Base-by-base conservation (phyloP, 1,140 invertebrate genomes). In the Pectinophora gossypiella region DNA sequence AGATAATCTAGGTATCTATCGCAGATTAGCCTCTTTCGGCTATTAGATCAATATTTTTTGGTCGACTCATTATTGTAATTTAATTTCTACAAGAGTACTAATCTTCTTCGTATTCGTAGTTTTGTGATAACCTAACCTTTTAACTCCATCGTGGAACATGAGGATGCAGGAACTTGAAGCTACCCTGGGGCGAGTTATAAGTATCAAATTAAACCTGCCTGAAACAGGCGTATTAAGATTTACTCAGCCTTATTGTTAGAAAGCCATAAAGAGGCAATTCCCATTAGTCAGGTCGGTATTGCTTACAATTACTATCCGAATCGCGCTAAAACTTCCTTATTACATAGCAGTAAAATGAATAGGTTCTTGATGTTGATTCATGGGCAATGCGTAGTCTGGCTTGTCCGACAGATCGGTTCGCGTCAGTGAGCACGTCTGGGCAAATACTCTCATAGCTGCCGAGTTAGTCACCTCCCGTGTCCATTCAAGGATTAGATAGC, bases 401-500 rank as follows among this genome's bases (percentile, higher is more conserved):
- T n/a, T n/a, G n/a, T n/a, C 60, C 55, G 58, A 59, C 59, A 59
- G 52, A 58, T 61, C 46, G 50, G 54, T 64, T 60, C 56, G 59
- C 58, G 59, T 61, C 58, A 64, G 50, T 65, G 53, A 54, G 57
- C 61, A 59, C 61, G 65, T 57, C 60, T 61, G 45, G 50, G 42
- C 55, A 49, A 61, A 59, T 58, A 59, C 56, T 66, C 62, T 67
- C 67, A 56, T 67, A 66, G 61, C 51, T 51, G 54, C 50, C 46
- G 46, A 45, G 59, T 74, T 74, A 73, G 64, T 68, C 63, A 65
- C 57, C 60, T 67, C 56, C 52, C 10, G 19, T 56, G 56, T 51
- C 59, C 65, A 75, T 73, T 72, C 62, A 72, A 69, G 64, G 76
- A 75, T 79, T 73, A 79, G 43, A 51, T 58, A 35, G 52, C 54